Base-by-base conservation (phyloP, 2,888 invertebrate species). In the Drosophila multiciliata region DNA sequence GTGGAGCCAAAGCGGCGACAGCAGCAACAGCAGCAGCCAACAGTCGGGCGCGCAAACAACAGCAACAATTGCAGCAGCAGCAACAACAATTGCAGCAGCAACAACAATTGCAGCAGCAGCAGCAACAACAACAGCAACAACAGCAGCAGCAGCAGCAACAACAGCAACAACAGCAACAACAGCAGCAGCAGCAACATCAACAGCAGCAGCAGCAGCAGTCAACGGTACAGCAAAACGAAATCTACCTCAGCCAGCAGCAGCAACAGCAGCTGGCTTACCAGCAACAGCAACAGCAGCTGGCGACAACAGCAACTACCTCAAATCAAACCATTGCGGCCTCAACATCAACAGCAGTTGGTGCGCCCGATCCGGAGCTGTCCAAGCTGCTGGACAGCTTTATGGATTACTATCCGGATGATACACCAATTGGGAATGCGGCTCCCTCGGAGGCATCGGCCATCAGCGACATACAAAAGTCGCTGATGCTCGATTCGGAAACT, bases 401-500 rank as follows among this genome's bases (percentile, higher is more conserved):
- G 91, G 97, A 97, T 78, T 95, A 96, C 90, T 96, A 96, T 92
- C 95, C 96, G 70, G 96, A 96, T 54, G 91, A 91, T 62, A 89
- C 91, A 60, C 87, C 91, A 32, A 91, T 91, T 72, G 91, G 83
- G 59, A 82, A 84, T 12, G 75, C 80, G 15, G 77, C 91, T 26
- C 87, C 90, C 11, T 90, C 92, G 7, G 91, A 90, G 59, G 82
- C 91, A 45, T 90, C 91, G 93, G 97, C 97, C 74, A 98, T 98
- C 76, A 97, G 96, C 91, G 97, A 96, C 54, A 99, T 99, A 90
- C 97, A 97, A 91, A 96, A 97, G 92, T 97, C 97, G 87, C 94
- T 99, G 90, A 98, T 98, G 98, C 96, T 95, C 90, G 97, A 97
- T 93, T 96, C 95, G 90, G 97, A 97, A 93, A 95, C 95, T 70